Conservation (phyloP, 2,113 vertebrate species). For the Elephantulus edwardii region DNA sequence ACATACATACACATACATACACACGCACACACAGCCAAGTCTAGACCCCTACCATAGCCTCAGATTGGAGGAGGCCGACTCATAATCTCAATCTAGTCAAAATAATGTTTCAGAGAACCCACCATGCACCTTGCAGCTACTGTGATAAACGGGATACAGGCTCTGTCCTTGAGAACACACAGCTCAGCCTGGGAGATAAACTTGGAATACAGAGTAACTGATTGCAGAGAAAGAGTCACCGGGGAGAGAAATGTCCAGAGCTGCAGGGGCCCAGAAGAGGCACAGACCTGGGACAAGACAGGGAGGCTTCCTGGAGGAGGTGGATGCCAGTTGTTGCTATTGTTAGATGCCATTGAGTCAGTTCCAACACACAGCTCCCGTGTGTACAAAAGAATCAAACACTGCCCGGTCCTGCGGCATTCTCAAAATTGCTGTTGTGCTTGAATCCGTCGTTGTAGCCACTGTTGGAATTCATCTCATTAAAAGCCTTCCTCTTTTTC, state of each 20-base stretch:
- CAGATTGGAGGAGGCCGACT: no score
- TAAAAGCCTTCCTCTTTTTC: no score
- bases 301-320: neutral
- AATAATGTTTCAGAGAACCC: neutral
- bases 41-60: no score
- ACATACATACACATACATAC: neutral
- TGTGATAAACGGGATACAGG: accelerated
- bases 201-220: neutral
- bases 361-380: no score
- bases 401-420: no score
- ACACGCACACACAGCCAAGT: neutral
- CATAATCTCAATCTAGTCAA: neutral
- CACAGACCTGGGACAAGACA: accelerated
- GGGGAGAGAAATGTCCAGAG: neutral
- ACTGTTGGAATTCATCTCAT: no score
- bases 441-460: no score
- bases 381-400: no score
- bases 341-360: no score
- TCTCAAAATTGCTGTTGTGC: no score
- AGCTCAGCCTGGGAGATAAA: neutral
- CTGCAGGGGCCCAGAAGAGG: neutral
- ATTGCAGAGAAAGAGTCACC: accelerated
- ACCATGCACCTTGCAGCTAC: neutral
- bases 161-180: neutral
- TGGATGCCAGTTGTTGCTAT: no score